These are phyloP conservation scores for Linepithema humile DNA, from an alignment of 1,140 invertebrate species.

Conservation along the genomic window DNA sequence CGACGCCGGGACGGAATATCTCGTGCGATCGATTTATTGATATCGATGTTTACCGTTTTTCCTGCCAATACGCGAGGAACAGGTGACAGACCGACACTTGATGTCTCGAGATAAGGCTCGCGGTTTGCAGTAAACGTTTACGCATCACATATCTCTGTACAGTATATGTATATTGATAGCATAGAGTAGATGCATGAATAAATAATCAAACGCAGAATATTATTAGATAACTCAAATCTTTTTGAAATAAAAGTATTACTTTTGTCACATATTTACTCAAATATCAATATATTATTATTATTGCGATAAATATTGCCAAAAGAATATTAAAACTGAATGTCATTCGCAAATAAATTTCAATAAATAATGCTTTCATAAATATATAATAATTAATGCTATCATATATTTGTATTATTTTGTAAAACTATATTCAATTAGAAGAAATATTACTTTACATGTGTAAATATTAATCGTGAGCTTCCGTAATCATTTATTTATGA, in stretches of 20 bases:
- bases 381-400: background rate
- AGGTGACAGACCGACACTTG: constrained; percentile 29
- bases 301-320: background rate
- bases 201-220: background rate
- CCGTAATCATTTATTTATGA: background rate
- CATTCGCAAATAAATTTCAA: background rate
- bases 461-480: background rate
- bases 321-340: background rate
- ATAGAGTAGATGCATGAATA: background rate
- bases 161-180: background rate
- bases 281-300: background rate
- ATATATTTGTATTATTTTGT: background rate
- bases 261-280: background rate
- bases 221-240: background rate
- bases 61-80: constrained; percentile 30
- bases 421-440: background rate
- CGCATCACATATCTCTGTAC: background rate
- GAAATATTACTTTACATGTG: background rate
- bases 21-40: constrained; percentile 70
- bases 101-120: constrained; percentile 26
- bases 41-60: constrained; percentile 60
- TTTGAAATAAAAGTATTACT: background rate
- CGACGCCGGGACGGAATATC: constrained; percentile 45
- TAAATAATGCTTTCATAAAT: background rate
- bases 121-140: constrained; percentile 32